These are phyloP conservation scores for Agriotes lineatus DNA, from an alignment of 2,888 invertebrate species.

Conservation along the genomic window DNA sequence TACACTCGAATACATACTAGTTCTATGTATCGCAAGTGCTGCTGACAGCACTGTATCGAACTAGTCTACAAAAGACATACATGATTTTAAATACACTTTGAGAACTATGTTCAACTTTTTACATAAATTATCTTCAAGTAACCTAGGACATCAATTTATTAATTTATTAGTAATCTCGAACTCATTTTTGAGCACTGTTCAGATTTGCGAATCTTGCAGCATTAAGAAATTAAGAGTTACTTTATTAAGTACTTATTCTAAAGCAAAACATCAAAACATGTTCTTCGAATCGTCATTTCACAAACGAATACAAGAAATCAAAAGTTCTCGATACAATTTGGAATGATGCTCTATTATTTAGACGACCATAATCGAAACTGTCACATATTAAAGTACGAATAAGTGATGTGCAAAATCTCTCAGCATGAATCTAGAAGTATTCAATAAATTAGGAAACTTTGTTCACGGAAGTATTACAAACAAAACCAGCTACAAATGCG, in stretches of 20 bases:
- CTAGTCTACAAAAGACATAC: slow-evolving; percentile 65
- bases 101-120: slow-evolving; percentile 62
- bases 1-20: slow-evolving; percentile 67
- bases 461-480: slow-evolving; percentile 33
- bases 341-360: slow-evolving; percentile 4
- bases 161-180: slow-evolving; percentile 35
- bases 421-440: background rate
- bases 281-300: background rate
- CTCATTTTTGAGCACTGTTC: slow-evolving; percentile 42
- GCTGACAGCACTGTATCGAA: slow-evolving; percentile 61
- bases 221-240: slow-evolving; percentile 21
- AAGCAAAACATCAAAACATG: slow-evolving; percentile 11
- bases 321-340: slow-evolving; percentile 1
- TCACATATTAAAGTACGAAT: background rate
- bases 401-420: background rate
- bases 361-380: background rate
- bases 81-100: slow-evolving; percentile 60
- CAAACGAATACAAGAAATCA: slow-evolving; percentile 4
- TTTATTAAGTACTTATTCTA: slow-evolving; percentile 37
- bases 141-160: slow-evolving; percentile 42
- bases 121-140: slow-evolving; percentile 50
- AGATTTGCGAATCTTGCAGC: slow-evolving; percentile 32
- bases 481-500: slow-evolving; percentile 28
- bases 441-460: slow-evolving; percentile 21
- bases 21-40: slow-evolving; percentile 62